Conservation (phyloP, 2,888 invertebrate species). For the Neoaliturus tenellus region DNA sequence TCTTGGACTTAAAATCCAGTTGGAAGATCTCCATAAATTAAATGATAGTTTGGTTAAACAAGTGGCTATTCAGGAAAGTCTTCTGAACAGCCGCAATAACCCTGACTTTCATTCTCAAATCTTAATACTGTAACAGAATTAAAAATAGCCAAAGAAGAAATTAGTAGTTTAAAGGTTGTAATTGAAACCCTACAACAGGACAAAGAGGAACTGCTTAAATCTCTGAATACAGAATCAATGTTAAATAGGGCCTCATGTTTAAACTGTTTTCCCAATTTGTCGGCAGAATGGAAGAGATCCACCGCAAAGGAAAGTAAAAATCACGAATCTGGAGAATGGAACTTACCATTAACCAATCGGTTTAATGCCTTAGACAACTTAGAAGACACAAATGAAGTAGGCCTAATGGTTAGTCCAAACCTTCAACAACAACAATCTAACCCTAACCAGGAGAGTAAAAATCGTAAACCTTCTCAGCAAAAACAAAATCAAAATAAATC, state of each 20-base stretch:
- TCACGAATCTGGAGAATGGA: neutral
- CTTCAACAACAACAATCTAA: neutral
- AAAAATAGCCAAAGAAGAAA: conserved; percentile 4
- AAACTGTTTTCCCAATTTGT: neutral
- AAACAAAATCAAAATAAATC: neutral
- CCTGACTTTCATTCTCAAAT: neutral
- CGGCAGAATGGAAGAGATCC: neutral
- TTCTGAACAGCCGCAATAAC: neutral
- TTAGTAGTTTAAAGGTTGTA: neutral
- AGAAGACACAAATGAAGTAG: neutral
- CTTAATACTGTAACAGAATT: neutral
- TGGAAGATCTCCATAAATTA: neutral
- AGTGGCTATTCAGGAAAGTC: neutral
- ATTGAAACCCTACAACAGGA: neutral
- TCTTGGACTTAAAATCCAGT: neutral
- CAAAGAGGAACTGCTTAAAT: neutral
- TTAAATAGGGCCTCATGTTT: neutral
- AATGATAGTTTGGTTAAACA: neutral
- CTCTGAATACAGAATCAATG: neutral
- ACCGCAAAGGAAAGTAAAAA: neutral
- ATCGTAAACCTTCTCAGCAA: neutral
- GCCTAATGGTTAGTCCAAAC: neutral
- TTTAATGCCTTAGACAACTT: neutral
- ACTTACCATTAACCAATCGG: neutral
- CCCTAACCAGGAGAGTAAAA: neutral